These are phyloP conservation scores for Lucilia sericata DNA, from an alignment of 1,140 invertebrate genomes.

Conservation along the genomic window DNA sequence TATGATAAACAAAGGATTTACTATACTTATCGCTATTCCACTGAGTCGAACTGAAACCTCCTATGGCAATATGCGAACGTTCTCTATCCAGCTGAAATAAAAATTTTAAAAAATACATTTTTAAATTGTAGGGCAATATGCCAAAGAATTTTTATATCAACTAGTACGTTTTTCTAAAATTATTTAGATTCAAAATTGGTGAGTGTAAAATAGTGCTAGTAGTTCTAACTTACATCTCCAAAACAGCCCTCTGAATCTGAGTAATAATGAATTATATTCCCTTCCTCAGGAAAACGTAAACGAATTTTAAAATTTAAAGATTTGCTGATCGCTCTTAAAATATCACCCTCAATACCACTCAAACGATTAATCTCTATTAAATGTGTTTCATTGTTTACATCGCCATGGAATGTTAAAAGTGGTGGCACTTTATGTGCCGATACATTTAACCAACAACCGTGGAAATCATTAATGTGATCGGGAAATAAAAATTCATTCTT, in stretches of 20 bases:
- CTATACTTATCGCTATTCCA: slow-evolving; percentile 20
- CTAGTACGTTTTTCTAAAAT: too few species aligned
- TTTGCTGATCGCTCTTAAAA: slow-evolving; percentile 25
- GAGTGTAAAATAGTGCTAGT: too few species aligned
- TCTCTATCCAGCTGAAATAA: slow-evolving; percentile 18
- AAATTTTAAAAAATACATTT: background rate
- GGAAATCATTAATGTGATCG: background rate
- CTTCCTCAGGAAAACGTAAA: slow-evolving; percentile 8
- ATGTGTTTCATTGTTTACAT: background rate
- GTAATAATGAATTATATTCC: background rate
- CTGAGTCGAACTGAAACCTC: slow-evolving; percentile 32
- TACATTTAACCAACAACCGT: slow-evolving; percentile 32
- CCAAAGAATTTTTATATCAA: too few species aligned
- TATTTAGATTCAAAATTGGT: too few species aligned
- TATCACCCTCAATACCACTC: slow-evolving; percentile 39
- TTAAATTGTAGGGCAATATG: too few species aligned
- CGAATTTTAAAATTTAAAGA: slow-evolving; percentile 33
- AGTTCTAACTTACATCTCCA: slow-evolving; percentile 39
- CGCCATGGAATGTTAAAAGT: slow-evolving; percentile 26
- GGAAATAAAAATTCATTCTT: slow-evolving; percentile 24
- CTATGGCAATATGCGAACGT: slow-evolving; percentile 37
- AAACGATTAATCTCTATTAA: slow-evolving; percentile 12
- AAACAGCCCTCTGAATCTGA: slow-evolving; percentile 36
- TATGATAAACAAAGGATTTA: slow-evolving; percentile 30
- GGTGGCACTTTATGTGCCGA: background rate